Evolutionary conservation across 2,888 invertebrate genomes (phyloP), one percentile per base, ranked within the genome.

Genomic region (Pherbina coryleti): DNA sequence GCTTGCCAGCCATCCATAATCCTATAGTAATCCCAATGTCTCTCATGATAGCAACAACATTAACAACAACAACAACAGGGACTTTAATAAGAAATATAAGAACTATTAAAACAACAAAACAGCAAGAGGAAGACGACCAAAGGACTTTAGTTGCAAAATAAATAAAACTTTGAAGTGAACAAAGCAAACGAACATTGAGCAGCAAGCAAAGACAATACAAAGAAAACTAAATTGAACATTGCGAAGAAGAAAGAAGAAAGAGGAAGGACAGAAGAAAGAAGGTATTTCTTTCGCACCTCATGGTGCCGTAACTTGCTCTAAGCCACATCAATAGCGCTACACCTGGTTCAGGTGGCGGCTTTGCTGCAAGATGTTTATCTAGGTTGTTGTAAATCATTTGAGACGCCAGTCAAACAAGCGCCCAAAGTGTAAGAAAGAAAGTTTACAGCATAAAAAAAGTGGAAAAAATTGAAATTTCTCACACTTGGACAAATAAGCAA

Each of bases 381-480:
- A 5, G 19, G 14, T 64, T 64, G 73, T 60, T 73, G 74, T 74
- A 74, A 74, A 74, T 74, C 74, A 74, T 74, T 64, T 34, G 74
- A 64, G 74, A 74, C 74, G 74, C 74, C 49, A 74, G 64, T 64
- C 74, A 74, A 74, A 74, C 74, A 53, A 74, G 60, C 57, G 60
- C 67, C 67, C 34, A 28, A 37, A 34, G 37, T 44, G 22, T 34
- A 19, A 37, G 34, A 34, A 69, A 25, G 69, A 69, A 69, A 69
- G 25, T 69, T 69, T 51, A 28, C 34, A 64, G 44, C 14, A 44
- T 7, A 44, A 44, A 44, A 44, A 14, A 44, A 44, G 44, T 44
- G 11, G 2, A 44, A 44, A 11, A 7, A 11, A 44, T 14, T 14
- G 14, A 44, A 14, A 44, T 44, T 44, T 44, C 64, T 31, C 64